Evolutionary conservation across 2,888 invertebrate species (phyloP).

Genomic region (Dolichomitus sp.): DNA sequence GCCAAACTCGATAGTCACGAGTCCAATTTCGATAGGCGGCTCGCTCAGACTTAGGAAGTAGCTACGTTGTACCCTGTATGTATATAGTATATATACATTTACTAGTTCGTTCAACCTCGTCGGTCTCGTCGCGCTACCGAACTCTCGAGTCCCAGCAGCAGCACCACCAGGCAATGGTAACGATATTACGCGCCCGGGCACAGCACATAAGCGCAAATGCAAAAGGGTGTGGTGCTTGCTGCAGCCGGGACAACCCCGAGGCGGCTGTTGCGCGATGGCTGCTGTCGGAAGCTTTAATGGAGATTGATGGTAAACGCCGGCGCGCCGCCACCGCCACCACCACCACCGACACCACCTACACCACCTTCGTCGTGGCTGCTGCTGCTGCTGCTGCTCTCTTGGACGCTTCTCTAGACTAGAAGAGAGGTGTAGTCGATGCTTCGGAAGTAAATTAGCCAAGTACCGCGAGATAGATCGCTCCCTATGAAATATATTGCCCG

Average conservation of each 20-base stretch:
- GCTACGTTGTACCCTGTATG: slow-evolving; percentile 35
- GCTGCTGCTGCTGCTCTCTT: slow-evolving; percentile 26
- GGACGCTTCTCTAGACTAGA: slow-evolving; percentile 26
- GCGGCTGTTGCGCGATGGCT: slow-evolving; percentile 72
- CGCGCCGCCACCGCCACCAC: slow-evolving; percentile 60
- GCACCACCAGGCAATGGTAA: slow-evolving; percentile 70
- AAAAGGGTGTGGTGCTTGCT: slow-evolving; percentile 64
- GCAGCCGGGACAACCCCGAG: slow-evolving; percentile 62
- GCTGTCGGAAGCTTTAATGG: slow-evolving; percentile 82
- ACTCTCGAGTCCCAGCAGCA: slow-evolving; percentile 31
- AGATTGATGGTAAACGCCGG: slow-evolving; percentile 79
- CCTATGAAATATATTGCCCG: slow-evolving; percentile 31
- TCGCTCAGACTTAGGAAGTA: slow-evolving; percentile 63
- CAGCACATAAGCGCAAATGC: slow-evolving; percentile 71
- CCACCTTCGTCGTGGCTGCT: slow-evolving; percentile 37
- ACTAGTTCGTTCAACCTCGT: slow-evolving; percentile 50
- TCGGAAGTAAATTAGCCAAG: slow-evolving; percentile 75
- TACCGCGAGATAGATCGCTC: slow-evolving; percentile 41
- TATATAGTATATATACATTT: slow-evolving; percentile 33
- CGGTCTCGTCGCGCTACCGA: slow-evolving; percentile 56
- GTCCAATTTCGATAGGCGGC: slow-evolving; percentile 67
- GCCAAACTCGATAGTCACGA: slow-evolving; percentile 71
- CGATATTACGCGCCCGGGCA: slow-evolving; percentile 75
- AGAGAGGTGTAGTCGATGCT: slow-evolving; percentile 71
- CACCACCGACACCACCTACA: slow-evolving; percentile 48